Conservation (phyloP, 2,797 vertebrate genomes). For the Tenualosa ilisha region DNA sequence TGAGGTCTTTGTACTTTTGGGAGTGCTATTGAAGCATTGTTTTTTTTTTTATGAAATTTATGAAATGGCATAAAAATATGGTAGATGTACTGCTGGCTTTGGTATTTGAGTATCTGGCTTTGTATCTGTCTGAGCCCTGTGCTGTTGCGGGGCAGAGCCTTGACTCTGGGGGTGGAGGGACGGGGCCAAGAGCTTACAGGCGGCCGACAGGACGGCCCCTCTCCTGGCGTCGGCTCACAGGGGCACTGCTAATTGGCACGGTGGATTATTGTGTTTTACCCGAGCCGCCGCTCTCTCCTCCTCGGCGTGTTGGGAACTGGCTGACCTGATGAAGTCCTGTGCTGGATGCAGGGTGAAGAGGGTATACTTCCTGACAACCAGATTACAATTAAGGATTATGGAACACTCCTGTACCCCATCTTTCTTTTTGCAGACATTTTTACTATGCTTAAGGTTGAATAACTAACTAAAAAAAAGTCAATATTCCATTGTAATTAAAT, state of each 20-base stretch:
- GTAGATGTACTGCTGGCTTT: too few relatives aligned
- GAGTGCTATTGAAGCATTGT: too few relatives aligned
- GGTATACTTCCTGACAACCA: not conserved
- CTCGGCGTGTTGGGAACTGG: not conserved
- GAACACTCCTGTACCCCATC: too few relatives aligned
- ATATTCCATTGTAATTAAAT: not conserved
- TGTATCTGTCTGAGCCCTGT: too few relatives aligned
- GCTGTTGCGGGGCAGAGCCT: not conserved
- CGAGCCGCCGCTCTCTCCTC: not conserved
- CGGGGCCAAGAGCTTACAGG: not conserved
- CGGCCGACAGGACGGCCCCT: not conserved
- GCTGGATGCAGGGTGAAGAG: not conserved
- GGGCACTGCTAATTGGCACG: not conserved
- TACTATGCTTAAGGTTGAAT: not conserved
- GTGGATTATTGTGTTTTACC: constrained; percentile 18
- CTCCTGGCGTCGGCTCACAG: not conserved
- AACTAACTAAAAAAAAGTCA: not conserved
- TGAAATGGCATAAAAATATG: too few relatives aligned
- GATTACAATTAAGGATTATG: not conserved
- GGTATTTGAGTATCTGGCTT: too few relatives aligned
- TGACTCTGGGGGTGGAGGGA: not conserved
- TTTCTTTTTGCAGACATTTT: not conserved
- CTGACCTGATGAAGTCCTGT: not conserved
- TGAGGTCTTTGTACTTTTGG: too few relatives aligned
- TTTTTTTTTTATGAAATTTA: too few relatives aligned